Evolutionary conservation across 2,888 invertebrate species (phyloP).

Genomic region (Epirrita christyi): DNA sequence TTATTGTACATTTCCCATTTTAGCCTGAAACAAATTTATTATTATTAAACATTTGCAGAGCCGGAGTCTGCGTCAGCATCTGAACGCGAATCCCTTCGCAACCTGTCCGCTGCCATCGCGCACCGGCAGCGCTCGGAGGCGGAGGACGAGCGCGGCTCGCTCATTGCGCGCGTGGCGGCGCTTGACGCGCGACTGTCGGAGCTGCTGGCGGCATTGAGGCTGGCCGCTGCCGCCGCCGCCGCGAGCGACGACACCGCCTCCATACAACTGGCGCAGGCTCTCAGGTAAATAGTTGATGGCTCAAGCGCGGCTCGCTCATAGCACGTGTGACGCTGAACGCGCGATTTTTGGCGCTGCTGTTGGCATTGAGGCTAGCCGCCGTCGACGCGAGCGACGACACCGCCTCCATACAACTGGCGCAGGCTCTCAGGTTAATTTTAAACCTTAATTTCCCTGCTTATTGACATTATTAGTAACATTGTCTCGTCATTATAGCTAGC

Average conservation of each 20-base stretch:
- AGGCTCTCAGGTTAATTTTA: conserved; percentile 34
- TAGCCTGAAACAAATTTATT: no score
- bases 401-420: conserved; percentile 58
- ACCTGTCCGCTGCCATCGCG: conserved; percentile 90
- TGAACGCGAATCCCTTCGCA: conserved; percentile 89
- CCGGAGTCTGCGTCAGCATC: conserved; percentile 65
- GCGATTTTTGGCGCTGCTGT: conserved; percentile 88
- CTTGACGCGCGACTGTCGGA: conserved; percentile 89
- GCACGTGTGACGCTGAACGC: conserved; percentile 83
- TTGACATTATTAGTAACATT: no score
- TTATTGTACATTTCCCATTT: no score
- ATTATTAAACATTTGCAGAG: conserved; percentile 43
- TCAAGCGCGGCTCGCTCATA: conserved; percentile 42
- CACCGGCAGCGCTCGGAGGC: conserved; percentile 88
- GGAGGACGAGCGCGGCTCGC: conserved; percentile 74
- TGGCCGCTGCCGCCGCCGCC: conserved; percentile 80
- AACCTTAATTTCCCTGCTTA: no score
- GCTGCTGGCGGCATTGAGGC: conserved; percentile 89
- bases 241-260: conserved; percentile 60
- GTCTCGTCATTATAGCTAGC: no score
- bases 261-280: conserved; percentile 24
- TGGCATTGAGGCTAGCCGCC: conserved; percentile 86
- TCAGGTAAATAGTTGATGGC: conserved; percentile 49
- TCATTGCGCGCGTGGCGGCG: conserved; percentile 58
- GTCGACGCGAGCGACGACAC: conserved; percentile 71